phyloP scores from a whole-genome alignment of 2,888 invertebrate genomes.

The Drosophila phalerata region DNA sequence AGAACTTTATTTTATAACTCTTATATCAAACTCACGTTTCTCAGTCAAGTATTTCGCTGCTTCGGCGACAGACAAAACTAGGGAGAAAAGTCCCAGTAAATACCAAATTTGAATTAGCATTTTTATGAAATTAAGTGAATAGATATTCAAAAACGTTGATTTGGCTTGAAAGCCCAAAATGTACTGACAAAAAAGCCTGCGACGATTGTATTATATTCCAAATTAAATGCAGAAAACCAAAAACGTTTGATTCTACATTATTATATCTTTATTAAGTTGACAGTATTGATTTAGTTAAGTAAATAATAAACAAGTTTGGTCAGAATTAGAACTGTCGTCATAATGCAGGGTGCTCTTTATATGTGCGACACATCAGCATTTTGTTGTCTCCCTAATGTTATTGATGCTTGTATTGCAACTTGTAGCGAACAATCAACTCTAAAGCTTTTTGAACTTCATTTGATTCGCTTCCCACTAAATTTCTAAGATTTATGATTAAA shows the following conservation, averaged over 20 bases:
- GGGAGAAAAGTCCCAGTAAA: slow-evolving; percentile 12
- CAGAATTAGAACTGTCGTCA: slow-evolving; percentile 51
- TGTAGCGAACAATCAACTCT: neutral
- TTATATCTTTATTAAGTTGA: slow-evolving; percentile 1
- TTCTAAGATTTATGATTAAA: neutral
- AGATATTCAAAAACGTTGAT: slow-evolving; percentile 25
- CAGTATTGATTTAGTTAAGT: slow-evolving; percentile 18
- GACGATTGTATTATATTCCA: slow-evolving; percentile 52
- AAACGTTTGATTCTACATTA: neutral
- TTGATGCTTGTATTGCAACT: neutral
- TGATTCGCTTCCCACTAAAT: neutral
- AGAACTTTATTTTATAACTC: neutral
- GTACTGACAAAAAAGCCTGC: slow-evolving; percentile 38
- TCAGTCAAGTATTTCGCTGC: slow-evolving; percentile 53
- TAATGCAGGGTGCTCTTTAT: slow-evolving; percentile 58
- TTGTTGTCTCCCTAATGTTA: neutral
- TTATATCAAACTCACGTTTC: slow-evolving; percentile 52
- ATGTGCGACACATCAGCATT: neutral
- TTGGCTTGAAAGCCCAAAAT: slow-evolving; percentile 32
- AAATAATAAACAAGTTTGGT: slow-evolving; percentile 63
- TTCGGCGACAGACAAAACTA: slow-evolving; percentile 6
- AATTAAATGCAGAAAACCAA: slow-evolving; percentile 33
- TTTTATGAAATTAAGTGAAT: neutral
- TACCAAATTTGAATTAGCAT: slow-evolving; percentile 38
- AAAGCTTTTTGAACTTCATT: neutral